Conservation (phyloP, 1,140 invertebrate genomes). For the Cotesia chilonis region DNA sequence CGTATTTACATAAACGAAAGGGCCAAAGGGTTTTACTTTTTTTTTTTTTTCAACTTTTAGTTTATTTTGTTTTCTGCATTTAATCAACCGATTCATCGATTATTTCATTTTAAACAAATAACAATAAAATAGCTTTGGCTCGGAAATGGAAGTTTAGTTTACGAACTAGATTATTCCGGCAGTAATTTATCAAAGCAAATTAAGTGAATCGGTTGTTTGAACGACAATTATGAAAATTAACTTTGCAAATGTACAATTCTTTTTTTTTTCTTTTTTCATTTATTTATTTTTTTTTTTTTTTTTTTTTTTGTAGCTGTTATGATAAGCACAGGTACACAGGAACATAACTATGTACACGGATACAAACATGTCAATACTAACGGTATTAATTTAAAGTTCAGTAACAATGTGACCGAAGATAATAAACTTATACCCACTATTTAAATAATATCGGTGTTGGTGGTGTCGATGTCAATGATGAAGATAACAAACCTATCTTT, state of each 20-base stretch:
- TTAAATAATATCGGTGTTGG: background rate
- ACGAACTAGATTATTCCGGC: too few species aligned
- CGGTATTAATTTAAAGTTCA: conserved; percentile 35
- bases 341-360: conserved; percentile 46
- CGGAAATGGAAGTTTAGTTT: too few species aligned
- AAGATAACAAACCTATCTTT: background rate
- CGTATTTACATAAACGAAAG: conserved; percentile 21
- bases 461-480: conserved; percentile 7
- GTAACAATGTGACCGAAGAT: conserved; percentile 19
- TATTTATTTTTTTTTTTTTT: background rate
- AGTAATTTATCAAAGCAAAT: too few species aligned
- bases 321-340: conserved; percentile 44
- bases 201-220: too few species aligned
- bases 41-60: background rate
- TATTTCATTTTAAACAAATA: too few species aligned
- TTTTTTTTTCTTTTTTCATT: conserved; percentile 21
- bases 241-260: conserved; percentile 20
- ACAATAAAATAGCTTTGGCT: too few species aligned
- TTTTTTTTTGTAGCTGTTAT: conserved; percentile 38
- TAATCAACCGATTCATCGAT: too few species aligned
- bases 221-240: too few species aligned
- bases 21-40: background rate
- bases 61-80: background rate
- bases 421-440: conserved; percentile 1
- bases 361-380: conserved; percentile 45